Evolutionary conservation across 2,113 vertebrate genomes (phyloP), one percentile per base, ranked within the genome.

Genomic region (Protobothrops mucrosquamatus): DNA sequence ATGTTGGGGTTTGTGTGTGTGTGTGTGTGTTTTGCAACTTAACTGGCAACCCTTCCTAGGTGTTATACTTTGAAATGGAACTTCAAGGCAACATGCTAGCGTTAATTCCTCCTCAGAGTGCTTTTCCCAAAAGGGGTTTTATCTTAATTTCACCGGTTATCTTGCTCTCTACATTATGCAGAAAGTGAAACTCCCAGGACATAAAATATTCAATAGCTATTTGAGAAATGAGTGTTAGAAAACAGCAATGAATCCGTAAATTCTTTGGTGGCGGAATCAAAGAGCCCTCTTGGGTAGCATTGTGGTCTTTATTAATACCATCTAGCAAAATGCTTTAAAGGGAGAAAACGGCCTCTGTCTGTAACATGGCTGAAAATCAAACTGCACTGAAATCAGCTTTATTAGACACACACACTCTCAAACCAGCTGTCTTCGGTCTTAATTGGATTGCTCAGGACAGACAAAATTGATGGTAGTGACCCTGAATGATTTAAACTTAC

Each of bases 201-300:
- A 89, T 93, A 74, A 91, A 91, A 93, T 74, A 91, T 85, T 93
- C 90, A 93, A 85, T n/a, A 22, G 22, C 52, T 57, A 29, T 88
- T 91, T 91, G 20, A 55, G 85, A 55, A 88, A 54, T 59, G 86
- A 56, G 23, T 26, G 2, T 56, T 93, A 87, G 57, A 43, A 51
- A 93, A 87, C 51, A 87, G 34, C 52, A 88, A 29, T 89, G 64
- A 91, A 91, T 91, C 88, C 43, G 51, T 91, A 91, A 85, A 88
- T 93, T 74, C 26, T 81, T 57, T 24, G 23, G 26, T 48, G 81
- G 64, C 23, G 24, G 52, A 34, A 56, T 39, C 34, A 48, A 39
- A 34, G 26, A 24, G 34, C 48, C 85, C 39, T 91, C 90, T 81
- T 91, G 90, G 90, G 52, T 57, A 55, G 61, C 10, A 88, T 59